Evolutionary conservation across 1,140 invertebrate species (phyloP).

Genomic region (Episyrphus balteatus): DNA sequence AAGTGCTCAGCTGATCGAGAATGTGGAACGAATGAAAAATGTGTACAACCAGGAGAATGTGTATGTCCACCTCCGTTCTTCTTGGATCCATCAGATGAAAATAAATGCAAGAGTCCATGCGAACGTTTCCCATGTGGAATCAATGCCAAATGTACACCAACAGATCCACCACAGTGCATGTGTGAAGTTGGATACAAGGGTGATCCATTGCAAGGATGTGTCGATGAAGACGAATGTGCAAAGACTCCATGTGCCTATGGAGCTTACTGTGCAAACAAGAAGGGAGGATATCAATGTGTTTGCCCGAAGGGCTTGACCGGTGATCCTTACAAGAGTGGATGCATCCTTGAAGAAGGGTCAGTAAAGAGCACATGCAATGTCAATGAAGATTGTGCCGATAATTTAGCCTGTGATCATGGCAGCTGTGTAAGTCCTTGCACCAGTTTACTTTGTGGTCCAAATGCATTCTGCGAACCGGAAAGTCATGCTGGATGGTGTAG

Average conservation of each 20-base stretch:
- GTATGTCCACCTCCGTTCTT: slow-evolving; percentile 81
- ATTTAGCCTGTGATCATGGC: slow-evolving; percentile 62
- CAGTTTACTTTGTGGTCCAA: slow-evolving; percentile 63
- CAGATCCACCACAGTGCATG: slow-evolving; percentile 77
- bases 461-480: slow-evolving; percentile 77
- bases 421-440: slow-evolving; percentile 73
- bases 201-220: slow-evolving; percentile 69
- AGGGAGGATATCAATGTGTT: slow-evolving; percentile 72
- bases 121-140: slow-evolving; percentile 79
- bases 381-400: slow-evolving; percentile 69
- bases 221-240: slow-evolving; percentile 72
- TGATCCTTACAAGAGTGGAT: slow-evolving; percentile 72
- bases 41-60: slow-evolving; percentile 80
- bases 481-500: slow-evolving; percentile 81
- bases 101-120: slow-evolving; percentile 81
- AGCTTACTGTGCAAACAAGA: slow-evolving; percentile 76
- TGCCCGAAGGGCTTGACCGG: slow-evolving; percentile 70
- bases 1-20: slow-evolving; percentile 69
- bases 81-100: slow-evolving; percentile 63
- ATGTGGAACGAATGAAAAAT: slow-evolving; percentile 78
- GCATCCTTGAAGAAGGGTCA: slow-evolving; percentile 42
- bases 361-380: slow-evolving; percentile 50
- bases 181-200: slow-evolving; percentile 75
- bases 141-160: slow-evolving; percentile 85
- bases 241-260: slow-evolving; percentile 66